Evolutionary conservation across 2,888 invertebrate genomes (phyloP).

Genomic region (Pristionchus fissidentatus): DNA sequence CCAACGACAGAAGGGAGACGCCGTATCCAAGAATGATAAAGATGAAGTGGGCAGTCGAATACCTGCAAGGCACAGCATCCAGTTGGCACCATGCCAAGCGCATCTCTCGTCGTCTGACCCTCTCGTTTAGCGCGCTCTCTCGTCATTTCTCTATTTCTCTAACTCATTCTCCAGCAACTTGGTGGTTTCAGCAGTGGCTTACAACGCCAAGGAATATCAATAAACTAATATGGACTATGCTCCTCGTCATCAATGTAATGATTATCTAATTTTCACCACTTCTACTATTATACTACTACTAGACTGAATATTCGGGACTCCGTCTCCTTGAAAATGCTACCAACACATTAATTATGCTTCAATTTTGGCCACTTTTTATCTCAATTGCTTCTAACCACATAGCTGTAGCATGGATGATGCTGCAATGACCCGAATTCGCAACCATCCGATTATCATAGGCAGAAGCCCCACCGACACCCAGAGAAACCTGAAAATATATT

Average conservation of each 20-base stretch:
- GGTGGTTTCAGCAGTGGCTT: too few relatives aligned
- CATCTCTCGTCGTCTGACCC: too few relatives aligned
- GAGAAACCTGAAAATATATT: background rate
- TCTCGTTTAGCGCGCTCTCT: too few relatives aligned
- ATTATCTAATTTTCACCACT: background rate
- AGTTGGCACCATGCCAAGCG: too few relatives aligned
- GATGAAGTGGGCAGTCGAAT: slow-evolving; percentile 67
- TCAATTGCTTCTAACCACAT: slow-evolving; percentile 51
- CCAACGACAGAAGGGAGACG: slow-evolving; percentile 60
- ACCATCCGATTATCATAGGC: background rate
- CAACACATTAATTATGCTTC: too few relatives aligned
- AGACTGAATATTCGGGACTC: background rate
- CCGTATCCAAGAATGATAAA: slow-evolving; percentile 63
- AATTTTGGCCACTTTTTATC: too few relatives aligned
- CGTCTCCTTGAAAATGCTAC: background rate
- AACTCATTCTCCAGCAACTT: too few relatives aligned
- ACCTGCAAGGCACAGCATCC: slow-evolving; percentile 53
- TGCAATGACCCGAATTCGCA: slow-evolving; percentile 55
- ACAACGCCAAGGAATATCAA: too few relatives aligned
- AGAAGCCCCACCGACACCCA: background rate
- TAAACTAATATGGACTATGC: too few relatives aligned
- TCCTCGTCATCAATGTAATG: background rate
- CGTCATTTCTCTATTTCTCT: too few relatives aligned
- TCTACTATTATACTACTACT: background rate
- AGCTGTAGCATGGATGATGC: slow-evolving; percentile 65